Conservation (phyloP, 2,113 vertebrate species). For the Monarcha castaneiventris region DNA sequence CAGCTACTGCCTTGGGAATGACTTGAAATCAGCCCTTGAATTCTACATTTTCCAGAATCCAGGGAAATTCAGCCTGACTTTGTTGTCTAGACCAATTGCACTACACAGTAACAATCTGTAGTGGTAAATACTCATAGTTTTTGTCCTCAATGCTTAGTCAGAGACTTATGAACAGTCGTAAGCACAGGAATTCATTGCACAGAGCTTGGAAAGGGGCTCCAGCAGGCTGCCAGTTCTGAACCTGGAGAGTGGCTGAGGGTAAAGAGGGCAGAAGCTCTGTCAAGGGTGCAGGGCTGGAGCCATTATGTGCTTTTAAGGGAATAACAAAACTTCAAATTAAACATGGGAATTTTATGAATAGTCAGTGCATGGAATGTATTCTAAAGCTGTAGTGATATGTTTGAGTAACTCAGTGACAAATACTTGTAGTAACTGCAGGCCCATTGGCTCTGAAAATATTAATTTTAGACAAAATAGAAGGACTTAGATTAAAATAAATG, state of each 20-base stretch:
- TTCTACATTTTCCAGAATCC: not conserved
- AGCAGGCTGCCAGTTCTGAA: not conserved
- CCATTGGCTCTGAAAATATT: not conserved
- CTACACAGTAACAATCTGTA: not conserved
- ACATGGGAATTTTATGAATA: not conserved
- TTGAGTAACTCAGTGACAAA: not conserved
- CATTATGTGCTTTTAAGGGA: not conserved
- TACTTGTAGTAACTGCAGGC: not conserved
- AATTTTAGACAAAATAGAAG: not conserved
- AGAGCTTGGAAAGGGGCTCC: not conserved
- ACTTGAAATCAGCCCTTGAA: not conserved
- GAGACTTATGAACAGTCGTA: not conserved
- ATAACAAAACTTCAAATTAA: not conserved
- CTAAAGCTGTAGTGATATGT: not conserved
- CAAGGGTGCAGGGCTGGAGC: not conserved
- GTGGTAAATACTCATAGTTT: not conserved
- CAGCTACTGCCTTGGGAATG: not conserved
- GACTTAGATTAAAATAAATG: not conserved
- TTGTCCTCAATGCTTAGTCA: not conserved
- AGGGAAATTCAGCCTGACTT: not conserved
- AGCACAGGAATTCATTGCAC: not conserved
- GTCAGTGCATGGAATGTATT: not conserved
- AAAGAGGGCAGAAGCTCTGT: not conserved
- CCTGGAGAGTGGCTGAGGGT: not conserved
- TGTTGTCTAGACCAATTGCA: not conserved